Conservation (phyloP, 2,888 invertebrate species). For the Melanophora roralis region DNA sequence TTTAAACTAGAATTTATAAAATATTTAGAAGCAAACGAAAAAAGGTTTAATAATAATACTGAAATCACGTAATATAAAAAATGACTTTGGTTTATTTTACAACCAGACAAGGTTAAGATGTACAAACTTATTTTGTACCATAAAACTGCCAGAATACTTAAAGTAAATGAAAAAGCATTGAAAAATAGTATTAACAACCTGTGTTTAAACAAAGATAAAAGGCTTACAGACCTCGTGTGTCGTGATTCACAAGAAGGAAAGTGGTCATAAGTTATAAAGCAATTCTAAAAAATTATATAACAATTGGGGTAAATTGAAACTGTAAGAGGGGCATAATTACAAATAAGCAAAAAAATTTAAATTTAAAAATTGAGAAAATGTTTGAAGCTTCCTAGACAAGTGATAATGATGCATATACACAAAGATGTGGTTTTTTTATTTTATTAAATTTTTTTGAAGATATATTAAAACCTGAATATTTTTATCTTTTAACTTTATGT, state of each 20-base stretch:
- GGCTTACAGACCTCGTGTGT: slow-evolving; percentile 4
- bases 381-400: slow-evolving; percentile 33
- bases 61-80: slow-evolving; percentile 57
- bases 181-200: slow-evolving; percentile 8
- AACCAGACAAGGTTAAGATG: slow-evolving; percentile 73
- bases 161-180: background rate
- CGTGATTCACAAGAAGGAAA: slow-evolving; percentile 62
- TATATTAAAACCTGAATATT: background rate
- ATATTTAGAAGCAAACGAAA: background rate
- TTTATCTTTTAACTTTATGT: background rate
- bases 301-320: background rate
- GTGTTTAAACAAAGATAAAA: background rate
- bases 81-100: slow-evolving; percentile 68
- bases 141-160: background rate
- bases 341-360: background rate
- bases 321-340: background rate
- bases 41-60: background rate
- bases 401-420: slow-evolving; percentile 17
- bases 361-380: slow-evolving; percentile 24
- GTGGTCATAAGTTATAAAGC: slow-evolving; percentile 73
- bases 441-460: background rate
- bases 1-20: slow-evolving; percentile 13
- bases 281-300: slow-evolving; percentile 70
- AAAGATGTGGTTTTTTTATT: too few species aligned
- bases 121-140: slow-evolving; percentile 29